Evolutionary conservation across 2,888 invertebrate species (phyloP), one percentile per base, ranked within the genome.

Genomic region (Chrysolina haemoptera): DNA sequence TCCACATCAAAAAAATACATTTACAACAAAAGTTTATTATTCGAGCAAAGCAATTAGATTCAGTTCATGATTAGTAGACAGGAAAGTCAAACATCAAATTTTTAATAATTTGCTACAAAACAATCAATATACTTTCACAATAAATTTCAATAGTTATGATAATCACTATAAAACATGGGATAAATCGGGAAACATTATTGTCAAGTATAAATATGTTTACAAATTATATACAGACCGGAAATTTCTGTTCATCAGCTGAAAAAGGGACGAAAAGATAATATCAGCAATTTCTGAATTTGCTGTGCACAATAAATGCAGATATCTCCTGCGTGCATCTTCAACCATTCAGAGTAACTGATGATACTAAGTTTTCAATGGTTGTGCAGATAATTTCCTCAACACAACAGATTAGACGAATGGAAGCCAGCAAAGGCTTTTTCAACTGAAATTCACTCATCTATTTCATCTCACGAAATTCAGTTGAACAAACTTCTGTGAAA

Each of bases 1-100:
- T n/a, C n/a, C n/a, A n/a, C n/a, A n/a, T n/a, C n/a, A n/a, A n/a
- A 55, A 22, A n/a, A 55, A 20, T 1, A 59, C 6, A 59, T n/a
- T 59, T 35, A 59, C 59, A 59, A 59, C 27, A 59, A 59, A 59
- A 5, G 9, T 59, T 59, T 59, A 59, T 59, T 59, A n/a, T 59
- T 59, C 22, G 14, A 59, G 59, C 59, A 27, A 59, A 59, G 59
- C 59, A 22, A 59, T 59, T 35, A 59, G 22, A 59, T 59, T 59
- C 59, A 59, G 59, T 59, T 59, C 35, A 59, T 59, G 27, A 59
- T 59, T 59, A 59, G 22, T 59, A 27, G 35, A 59, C 59, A 27
- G 59, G 59, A 35, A 59, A 59, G n/a, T 59, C 35, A 35, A 59
- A 59, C 22, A 55, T 55, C 27, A 14, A 59, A 3, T 27, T 59